Evolutionary conservation across 2,888 invertebrate species (phyloP), one percentile per base, ranked within the genome.

Genomic region (Pantelozetes paolii): DNA sequence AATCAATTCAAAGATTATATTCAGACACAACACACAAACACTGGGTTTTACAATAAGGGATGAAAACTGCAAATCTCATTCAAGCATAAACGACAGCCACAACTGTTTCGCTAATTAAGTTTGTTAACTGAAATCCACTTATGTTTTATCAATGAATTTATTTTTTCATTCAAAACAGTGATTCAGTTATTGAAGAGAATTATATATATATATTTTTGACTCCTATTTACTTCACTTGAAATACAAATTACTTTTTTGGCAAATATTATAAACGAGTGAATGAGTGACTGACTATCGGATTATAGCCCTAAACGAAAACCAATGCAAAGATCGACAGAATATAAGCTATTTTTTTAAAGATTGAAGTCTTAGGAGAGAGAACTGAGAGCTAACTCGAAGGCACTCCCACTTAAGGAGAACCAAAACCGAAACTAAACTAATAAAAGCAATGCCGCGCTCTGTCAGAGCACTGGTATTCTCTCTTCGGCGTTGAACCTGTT

Each of bases 391-490:
- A 40, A 64, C 64, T 64, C 20, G 36, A 64, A 64, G 64, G 64
- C 64, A 64, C 64, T 64, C 64, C 64, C 40, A 64, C 64, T 64
- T 64, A 64, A 40, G 64, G 40, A 40, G 40, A 64, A 36, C 64
- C 57, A 57, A 64, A 64, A 64, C 36, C 64, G 20, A 40, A 64
- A 40, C 40, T 64, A 32, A 64, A 64, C 64, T 64, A 64, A 64
- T 64, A 64, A 64, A 64, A 64, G 64, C 64, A 20, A 64, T 64
- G 64, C 64, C 64, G 57, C 62, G 18, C 32, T 64, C 20, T 64
- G 23, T 20, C 32, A 40, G 40, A 23, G 64, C 40, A 36, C 40
- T 20, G 23, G 64, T n/a, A n/a, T n/a, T 9, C 36, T 64, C 20
- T 23, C 32, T 18, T 20, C 18, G 26, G 20, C 23, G 64, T 64